Evolutionary conservation across 1,140 invertebrate species (phyloP).

Genomic region (Nixonia krombeini): DNA sequence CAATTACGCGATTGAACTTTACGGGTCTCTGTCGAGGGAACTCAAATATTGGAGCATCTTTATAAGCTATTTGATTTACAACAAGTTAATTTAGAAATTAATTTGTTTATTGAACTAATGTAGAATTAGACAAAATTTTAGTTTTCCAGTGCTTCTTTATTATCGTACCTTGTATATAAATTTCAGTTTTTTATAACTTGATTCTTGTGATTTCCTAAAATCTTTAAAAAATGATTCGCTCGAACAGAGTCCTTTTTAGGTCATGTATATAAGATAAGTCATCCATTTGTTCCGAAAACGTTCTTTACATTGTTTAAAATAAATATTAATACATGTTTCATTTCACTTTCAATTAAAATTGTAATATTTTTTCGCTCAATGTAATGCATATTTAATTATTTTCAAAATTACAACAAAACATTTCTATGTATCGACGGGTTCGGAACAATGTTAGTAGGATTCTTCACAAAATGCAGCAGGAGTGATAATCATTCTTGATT

Average conservation of each 20-base stretch:
- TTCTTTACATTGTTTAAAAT: not conserved
- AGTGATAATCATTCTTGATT: conserved; percentile 32
- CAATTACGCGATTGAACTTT: conserved; percentile 30
- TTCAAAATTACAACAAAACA: too few species aligned
- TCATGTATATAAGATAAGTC: conserved; percentile 41
- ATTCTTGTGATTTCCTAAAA: not conserved
- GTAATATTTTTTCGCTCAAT: too few species aligned
- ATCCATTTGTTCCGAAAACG: conserved; percentile 17
- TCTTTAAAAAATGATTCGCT: conserved; percentile 44
- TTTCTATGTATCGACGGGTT: conserved; percentile 21
- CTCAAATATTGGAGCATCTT: conserved; percentile 21
- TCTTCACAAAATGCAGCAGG: conserved; percentile 40
- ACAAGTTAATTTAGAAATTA: too few species aligned
- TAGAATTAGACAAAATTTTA: too few species aligned
- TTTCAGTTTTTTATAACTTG: not conserved
- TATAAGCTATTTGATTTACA: too few species aligned
- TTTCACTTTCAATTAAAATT: too few species aligned
- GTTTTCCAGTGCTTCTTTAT: not conserved
- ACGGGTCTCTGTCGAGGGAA: not conserved
- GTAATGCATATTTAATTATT: not conserved
- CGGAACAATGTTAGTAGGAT: conserved; percentile 15
- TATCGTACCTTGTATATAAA: not conserved
- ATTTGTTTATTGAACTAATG: too few species aligned
- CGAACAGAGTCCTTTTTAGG: conserved; percentile 49
- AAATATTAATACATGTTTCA: too few species aligned